Evolutionary conservation across 2,797 vertebrate species (phyloP), one percentile per base, ranked within the genome.

Genomic region (Clarias platycephalus): DNA sequence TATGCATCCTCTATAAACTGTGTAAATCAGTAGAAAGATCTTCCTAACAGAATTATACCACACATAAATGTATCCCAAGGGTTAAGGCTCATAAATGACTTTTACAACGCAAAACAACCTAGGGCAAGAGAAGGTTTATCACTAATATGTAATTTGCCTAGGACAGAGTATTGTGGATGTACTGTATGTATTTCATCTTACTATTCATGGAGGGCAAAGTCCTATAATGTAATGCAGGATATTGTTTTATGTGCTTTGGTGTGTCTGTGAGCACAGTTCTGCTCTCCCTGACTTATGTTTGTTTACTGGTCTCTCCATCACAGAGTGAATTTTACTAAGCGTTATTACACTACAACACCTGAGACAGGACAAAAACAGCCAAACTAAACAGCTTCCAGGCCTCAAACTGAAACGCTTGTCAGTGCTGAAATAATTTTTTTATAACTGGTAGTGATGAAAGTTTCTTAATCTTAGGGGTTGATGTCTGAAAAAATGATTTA

Each of bases 181-280:
- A 62, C 7, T 53, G 67, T 77, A 86, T 31, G 26, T 66, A 57
- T 5, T 82, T 83, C 15, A 37, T 74, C 26, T 80, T 85, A 49
- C 44, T 86, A 57, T 85, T 76, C 34, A 63, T 80, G 31, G 4
- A 63, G 83, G 86, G 81, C 88, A 89, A 87, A 86, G 86, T 89
- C 83, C 83, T n/a, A 83, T 82, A 85, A 44, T 44, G 80, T 63
- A 80, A 77, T 83, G 58, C 83, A 82, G 85, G 86, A 88, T 86
- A 86, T 86, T 68, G 81, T 87, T 89, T 63, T 85, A 85, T 85
- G 55, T 80, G 57, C 83, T 24, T 83, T 79, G 78, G 77, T 82
- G 77, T 88, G 82, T 60, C 81, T 82, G 72, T 79, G 77, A 79
- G 82, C 20, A 31, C 70, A 85, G 24, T 66, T 82, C 70, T 76